Percentiles rank a stretch among this genome's conserved stretches.
Conservation (phyloP, 2,113 vertebrate genomes). For the Oncorhynchus keta region DNA sequence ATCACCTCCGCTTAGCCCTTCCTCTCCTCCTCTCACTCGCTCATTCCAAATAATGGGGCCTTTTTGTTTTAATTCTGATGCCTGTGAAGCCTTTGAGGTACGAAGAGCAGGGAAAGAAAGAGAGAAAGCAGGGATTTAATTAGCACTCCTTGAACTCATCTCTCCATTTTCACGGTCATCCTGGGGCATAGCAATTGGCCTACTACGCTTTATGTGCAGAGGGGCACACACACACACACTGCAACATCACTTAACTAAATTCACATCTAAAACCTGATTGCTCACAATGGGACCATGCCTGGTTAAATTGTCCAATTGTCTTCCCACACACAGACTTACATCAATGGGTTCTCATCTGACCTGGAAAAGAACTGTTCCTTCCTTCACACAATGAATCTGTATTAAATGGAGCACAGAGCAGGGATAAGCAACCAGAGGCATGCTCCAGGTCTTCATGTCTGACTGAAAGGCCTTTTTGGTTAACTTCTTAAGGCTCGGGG, state of each 20-base stretch:
- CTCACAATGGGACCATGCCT: background rate
- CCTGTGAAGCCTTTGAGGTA: slow-evolving; percentile 14
- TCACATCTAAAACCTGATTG: background rate
- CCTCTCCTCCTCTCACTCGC: slow-evolving; percentile 5
- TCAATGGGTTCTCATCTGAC: background rate
- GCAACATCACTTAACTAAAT: background rate
- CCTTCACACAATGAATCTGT: slow-evolving; percentile 39
- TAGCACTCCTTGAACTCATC: slow-evolving; percentile 28
- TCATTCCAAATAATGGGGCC: slow-evolving; percentile 21
- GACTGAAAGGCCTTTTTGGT: background rate
- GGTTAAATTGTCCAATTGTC: background rate
- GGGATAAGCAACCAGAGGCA: slow-evolving; percentile 1
- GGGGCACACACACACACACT: slow-evolving; percentile 21
- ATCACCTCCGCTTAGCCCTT: background rate
- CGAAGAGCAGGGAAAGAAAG: slow-evolving; percentile 5
- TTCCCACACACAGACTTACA: background rate
- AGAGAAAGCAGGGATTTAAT: slow-evolving; percentile 44
- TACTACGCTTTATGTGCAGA: background rate
- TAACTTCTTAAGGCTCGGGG: no score
- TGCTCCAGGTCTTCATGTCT: slow-evolving; percentile 2
- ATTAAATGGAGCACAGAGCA: slow-evolving; percentile 23
- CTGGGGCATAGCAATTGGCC: slow-evolving; percentile 24
- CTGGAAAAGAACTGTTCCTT: slow-evolving; percentile 15
- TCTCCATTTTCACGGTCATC: slow-evolving; percentile 19
- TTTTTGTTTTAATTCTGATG: slow-evolving; percentile 28